These are phyloP conservation scores for Hedychridium roseum DNA, from an alignment of 2,888 invertebrate genomes.

Conservation along the genomic window DNA sequence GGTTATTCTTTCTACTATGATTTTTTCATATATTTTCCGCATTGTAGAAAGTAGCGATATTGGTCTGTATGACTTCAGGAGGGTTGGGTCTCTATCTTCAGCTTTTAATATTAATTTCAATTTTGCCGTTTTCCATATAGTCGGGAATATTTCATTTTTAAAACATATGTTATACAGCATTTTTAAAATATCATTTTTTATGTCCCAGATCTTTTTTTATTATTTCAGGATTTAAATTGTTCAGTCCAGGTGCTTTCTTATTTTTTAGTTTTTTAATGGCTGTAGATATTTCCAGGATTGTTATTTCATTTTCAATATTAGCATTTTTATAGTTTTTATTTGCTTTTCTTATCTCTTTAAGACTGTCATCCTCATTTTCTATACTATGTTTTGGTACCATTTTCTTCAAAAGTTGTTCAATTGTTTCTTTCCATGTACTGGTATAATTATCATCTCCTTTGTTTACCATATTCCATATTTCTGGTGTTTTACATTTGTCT, in stretches of 20 bases:
- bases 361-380: too few relatives aligned
- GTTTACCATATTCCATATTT: background rate
- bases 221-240: too few relatives aligned
- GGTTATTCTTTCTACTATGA: background rate
- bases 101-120: conserved; percentile 1
- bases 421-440: too few relatives aligned
- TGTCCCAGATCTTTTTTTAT: too few relatives aligned
- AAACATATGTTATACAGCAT: conserved; percentile 2
- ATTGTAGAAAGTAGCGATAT: conserved; percentile 2
- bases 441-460: background rate
- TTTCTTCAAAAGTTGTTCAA: too few relatives aligned
- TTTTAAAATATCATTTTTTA: too few relatives aligned
- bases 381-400: too few relatives aligned
- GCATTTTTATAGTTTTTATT: background rate
- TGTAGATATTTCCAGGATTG: background rate
- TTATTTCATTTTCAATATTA: background rate
- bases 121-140: background rate
- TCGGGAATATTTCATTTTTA: background rate
- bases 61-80: conserved; percentile 1
- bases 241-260: too few relatives aligned
- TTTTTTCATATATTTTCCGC: conserved; percentile 5
- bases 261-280: accelerated
- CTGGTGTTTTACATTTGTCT: background rate
- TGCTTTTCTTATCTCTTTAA: too few relatives aligned
- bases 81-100: background rate